phyloP scores from a whole-genome alignment of 2,797 vertebrate genomes.

The Lacerta agilis region DNA sequence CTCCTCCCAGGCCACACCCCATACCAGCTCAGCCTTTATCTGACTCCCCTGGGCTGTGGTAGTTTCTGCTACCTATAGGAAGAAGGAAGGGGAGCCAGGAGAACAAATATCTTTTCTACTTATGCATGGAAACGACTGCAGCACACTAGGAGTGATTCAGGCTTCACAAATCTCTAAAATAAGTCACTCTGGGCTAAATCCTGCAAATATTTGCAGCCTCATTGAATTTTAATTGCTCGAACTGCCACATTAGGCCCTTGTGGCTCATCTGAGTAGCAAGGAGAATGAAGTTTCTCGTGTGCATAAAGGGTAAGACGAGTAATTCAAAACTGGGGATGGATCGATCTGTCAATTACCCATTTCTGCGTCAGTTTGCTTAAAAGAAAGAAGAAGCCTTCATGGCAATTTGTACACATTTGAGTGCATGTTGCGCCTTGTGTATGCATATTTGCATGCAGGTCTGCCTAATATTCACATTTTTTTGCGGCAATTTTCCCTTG shows the following conservation, averaged over 20 bases:
- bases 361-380: too few relatives aligned
- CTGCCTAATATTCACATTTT: too few relatives aligned
- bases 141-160: background rate
- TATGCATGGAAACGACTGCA: background rate
- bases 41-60: background rate
- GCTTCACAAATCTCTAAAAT: background rate
- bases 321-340: background rate
- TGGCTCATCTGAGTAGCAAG: background rate
- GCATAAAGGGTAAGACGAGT: background rate
- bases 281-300: background rate
- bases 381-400: too few relatives aligned
- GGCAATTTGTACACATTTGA: too few relatives aligned
- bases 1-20: too few relatives aligned
- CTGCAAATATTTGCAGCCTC: slow-evolving; percentile 4
- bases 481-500: too few relatives aligned
- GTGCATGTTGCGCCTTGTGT: too few relatives aligned
- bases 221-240: slow-evolving; percentile 22
- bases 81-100: background rate
- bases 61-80: background rate
- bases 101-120: background rate
- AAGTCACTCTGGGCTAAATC: slow-evolving; percentile 10
- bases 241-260: background rate
- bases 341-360: too few relatives aligned
- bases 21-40: too few relatives aligned
- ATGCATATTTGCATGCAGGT: too few relatives aligned